phyloP scores from a whole-genome alignment of 2,113 vertebrate genomes.

The Coturnix japonica region DNA sequence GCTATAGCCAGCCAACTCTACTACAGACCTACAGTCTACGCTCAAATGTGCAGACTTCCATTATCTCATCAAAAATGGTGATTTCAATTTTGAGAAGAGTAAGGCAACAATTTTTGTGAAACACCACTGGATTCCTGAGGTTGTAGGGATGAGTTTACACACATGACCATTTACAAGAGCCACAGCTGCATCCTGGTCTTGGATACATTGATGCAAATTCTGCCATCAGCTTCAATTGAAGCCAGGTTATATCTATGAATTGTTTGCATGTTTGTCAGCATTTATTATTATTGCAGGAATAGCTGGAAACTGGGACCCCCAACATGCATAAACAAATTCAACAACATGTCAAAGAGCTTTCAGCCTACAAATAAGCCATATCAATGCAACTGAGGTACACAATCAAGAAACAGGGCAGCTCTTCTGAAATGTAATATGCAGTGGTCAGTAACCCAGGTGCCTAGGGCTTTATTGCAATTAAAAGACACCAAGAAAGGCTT shows the following conservation, averaged over 20 bases:
- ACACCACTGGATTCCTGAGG: background rate
- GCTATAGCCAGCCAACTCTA: background rate
- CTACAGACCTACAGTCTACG: background rate
- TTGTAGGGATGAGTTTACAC: background rate
- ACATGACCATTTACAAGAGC: rapidly evolving
- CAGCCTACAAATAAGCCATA: background rate
- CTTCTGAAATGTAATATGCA: rapidly evolving
- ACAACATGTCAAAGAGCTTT: background rate
- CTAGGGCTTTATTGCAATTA: conserved; percentile 48
- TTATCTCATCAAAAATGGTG: background rate
- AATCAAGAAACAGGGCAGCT: background rate
- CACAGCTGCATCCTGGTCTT: background rate
- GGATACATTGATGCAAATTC: background rate
- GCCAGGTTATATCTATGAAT: background rate
- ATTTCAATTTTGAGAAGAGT: background rate
- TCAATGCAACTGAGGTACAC: background rate
- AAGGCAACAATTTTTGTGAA: background rate
- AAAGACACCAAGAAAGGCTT: conserved; percentile 42
- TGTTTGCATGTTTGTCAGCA: background rate
- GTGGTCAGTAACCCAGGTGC: background rate
- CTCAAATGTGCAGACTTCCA: background rate
- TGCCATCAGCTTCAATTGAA: background rate
- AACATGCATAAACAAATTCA: background rate
- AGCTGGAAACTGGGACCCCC: background rate
- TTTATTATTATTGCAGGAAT: background rate